Percentiles rank a stretch among this genome's conserved stretches.
These are phyloP conservation scores for Nasonia longicornis DNA, from an alignment of 1,140 invertebrate species.

Conservation along the genomic window DNA sequence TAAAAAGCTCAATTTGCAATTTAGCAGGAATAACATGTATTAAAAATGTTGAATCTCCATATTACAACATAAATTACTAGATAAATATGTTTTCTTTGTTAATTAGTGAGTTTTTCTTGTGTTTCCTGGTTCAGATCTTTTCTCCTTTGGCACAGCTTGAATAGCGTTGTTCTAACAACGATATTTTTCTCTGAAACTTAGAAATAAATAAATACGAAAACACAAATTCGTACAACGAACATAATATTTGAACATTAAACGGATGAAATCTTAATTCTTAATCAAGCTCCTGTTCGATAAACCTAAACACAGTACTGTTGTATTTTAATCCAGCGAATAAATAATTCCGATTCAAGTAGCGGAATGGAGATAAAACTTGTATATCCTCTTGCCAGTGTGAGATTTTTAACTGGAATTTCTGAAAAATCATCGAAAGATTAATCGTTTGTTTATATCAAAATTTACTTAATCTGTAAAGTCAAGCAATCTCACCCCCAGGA, in stretches of 20 bases:
- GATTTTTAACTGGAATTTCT: slow-evolving; percentile 55
- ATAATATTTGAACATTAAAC: slow-evolving; percentile 11
- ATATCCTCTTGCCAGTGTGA: slow-evolving; percentile 49
- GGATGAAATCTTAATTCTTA: slow-evolving; percentile 1
- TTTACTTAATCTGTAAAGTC: background rate
- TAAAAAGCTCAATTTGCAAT: slow-evolving; percentile 58
- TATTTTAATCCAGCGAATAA: slow-evolving; percentile 49
- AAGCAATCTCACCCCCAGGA: slow-evolving; percentile 49
- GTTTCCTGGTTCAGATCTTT: background rate
- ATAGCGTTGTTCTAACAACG: background rate
- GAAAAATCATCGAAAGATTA: slow-evolving; percentile 31
- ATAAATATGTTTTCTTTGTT: slow-evolving; percentile 60
- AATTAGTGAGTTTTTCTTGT: slow-evolving; percentile 32
- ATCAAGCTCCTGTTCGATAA: slow-evolving; percentile 52
- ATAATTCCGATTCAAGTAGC: slow-evolving; percentile 48
- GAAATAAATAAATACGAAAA: background rate
- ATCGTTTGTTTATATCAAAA: background rate
- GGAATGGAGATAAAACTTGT: slow-evolving; percentile 52
- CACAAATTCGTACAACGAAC: background rate
- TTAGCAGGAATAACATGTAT: slow-evolving; percentile 56
- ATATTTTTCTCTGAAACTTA: background rate
- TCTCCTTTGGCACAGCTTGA: background rate
- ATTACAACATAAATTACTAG: slow-evolving; percentile 53
- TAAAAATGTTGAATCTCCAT: slow-evolving; percentile 55
- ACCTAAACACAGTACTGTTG: slow-evolving; percentile 51